These are phyloP conservation scores for Hirtodrosophila trivittata DNA, from an alignment of 2,888 invertebrate genomes.

Conservation along the genomic window DNA sequence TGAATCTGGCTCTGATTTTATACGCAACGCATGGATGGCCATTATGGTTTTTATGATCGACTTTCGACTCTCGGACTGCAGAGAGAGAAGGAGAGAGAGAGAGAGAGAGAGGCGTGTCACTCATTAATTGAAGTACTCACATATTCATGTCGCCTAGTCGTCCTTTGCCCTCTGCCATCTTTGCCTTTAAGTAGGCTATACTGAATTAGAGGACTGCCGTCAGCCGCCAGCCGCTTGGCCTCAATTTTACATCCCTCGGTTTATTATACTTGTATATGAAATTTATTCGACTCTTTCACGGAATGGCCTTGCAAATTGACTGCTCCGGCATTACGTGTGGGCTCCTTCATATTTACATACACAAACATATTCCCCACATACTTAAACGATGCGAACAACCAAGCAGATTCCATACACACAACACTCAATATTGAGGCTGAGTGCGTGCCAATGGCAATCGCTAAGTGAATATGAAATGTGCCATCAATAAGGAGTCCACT, in stretches of 20 bases:
- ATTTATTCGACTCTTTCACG: conserved; percentile 34
- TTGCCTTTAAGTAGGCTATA: conserved; percentile 20
- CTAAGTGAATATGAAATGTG: conserved; percentile 41
- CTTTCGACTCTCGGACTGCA: conserved; percentile 7
- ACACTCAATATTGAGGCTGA: conserved; percentile 45
- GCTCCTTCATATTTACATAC: conserved; percentile 27
- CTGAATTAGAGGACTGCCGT: background rate
- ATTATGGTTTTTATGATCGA: conserved; percentile 53
- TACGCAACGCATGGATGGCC: conserved; percentile 39
- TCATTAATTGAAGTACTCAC: conserved; percentile 45
- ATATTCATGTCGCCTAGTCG: conserved; percentile 33
- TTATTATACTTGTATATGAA: conserved; percentile 39
- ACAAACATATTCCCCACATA: background rate
- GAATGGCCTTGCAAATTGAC: conserved; percentile 44
- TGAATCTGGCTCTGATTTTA: conserved; percentile 47
- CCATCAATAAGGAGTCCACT: conserved; percentile 21
- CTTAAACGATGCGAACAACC: no score
- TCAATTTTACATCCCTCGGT: conserved; percentile 30
- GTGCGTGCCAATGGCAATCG: conserved; percentile 64
- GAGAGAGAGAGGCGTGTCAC: conserved; percentile 35
- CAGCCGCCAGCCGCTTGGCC: conserved; percentile 5
- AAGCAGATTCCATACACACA: conserved; percentile 6
- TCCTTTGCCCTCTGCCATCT: conserved; percentile 15
- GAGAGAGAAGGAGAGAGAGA: no score
- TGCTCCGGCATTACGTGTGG: conserved; percentile 6